These are phyloP conservation scores for Heliconius ethilla DNA, from an alignment of 2,888 invertebrate genomes.

Conservation along the genomic window DNA sequence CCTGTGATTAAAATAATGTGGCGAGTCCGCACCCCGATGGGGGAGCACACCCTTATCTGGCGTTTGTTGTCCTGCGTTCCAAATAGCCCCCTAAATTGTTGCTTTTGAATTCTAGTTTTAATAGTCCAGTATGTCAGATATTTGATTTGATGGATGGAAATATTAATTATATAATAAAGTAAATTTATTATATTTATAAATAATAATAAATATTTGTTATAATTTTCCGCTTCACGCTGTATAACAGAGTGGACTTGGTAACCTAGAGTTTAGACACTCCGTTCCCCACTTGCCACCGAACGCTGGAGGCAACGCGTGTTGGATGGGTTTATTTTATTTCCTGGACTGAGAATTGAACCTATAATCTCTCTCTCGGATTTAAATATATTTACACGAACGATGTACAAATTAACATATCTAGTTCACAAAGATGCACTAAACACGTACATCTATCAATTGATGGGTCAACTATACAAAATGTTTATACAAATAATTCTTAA, in stretches of 20 bases:
- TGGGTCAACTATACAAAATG: conserved; percentile 40
- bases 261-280: not conserved
- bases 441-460: conserved; percentile 35
- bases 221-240: not conserved
- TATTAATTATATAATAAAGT: no score
- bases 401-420: conserved; percentile 15
- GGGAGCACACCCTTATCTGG: conserved; percentile 46
- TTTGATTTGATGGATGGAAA: not conserved
- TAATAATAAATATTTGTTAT: no score
- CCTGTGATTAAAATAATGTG: no score
- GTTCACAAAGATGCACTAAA: conserved; percentile 23
- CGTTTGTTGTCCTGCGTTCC: conserved; percentile 50
- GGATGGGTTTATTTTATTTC: not conserved
- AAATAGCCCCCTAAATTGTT: conserved; percentile 37
- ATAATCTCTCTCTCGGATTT: no score
- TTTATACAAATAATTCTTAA: conserved; percentile 39
- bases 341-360: not conserved
- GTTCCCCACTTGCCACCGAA: not conserved
- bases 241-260: no score
- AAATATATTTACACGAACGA: not conserved
- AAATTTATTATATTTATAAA: no score
- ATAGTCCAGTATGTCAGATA: conserved; percentile 1
- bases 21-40: conserved; percentile 69
- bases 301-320: no score
- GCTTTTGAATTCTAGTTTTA: conserved; percentile 7